These are phyloP conservation scores for Pseudomugil gertrudae DNA, from an alignment of 2,797 vertebrate species.

Conservation along the genomic window DNA sequence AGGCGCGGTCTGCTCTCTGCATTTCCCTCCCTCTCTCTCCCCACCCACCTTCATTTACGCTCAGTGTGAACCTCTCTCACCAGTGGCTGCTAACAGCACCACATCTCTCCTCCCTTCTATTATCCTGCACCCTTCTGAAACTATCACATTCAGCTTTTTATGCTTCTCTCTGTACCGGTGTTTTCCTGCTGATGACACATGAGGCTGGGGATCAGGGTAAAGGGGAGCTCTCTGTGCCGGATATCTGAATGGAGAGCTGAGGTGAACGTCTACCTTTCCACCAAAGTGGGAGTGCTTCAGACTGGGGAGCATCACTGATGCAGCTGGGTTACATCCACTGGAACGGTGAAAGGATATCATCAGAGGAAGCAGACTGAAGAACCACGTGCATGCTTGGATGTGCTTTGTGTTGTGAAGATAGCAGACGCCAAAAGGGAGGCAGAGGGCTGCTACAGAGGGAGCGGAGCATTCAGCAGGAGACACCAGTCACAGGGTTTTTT, in stretches of 20 bases:
- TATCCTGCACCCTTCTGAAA: conserved; percentile 40
- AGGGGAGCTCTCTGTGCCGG: conserved; percentile 48
- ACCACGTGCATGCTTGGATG: conserved; percentile 54
- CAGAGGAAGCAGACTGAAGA: conserved; percentile 28
- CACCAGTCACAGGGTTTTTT: conserved; percentile 48
- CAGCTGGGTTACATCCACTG: conserved; percentile 55
- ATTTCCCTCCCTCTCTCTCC: conserved; percentile 64
- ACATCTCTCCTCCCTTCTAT: conserved; percentile 44
- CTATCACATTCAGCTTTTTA: conserved; percentile 34
- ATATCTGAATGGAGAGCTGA: conserved; percentile 55
- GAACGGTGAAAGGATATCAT: conserved; percentile 45
- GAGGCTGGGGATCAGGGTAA: conserved; percentile 44
- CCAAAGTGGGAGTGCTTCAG: conserved; percentile 39
- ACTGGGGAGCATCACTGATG: conserved; percentile 55
- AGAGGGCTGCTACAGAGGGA: conserved; percentile 49
- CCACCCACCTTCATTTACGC: conserved; percentile 70
- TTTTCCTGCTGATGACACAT: conserved; percentile 50
- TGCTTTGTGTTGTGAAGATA: conserved; percentile 67
- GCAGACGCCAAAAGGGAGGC: conserved; percentile 32
- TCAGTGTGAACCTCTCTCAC: conserved; percentile 59
- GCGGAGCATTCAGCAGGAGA: conserved; percentile 52
- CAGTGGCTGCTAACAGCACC: conserved; percentile 48
- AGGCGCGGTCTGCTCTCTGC: conserved; percentile 68
- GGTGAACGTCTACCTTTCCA: conserved; percentile 49
- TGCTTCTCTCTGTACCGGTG: conserved; percentile 27